Evolutionary conservation across 2,888 invertebrate species (phyloP).

Genomic region (Cheilosia soror): DNA sequence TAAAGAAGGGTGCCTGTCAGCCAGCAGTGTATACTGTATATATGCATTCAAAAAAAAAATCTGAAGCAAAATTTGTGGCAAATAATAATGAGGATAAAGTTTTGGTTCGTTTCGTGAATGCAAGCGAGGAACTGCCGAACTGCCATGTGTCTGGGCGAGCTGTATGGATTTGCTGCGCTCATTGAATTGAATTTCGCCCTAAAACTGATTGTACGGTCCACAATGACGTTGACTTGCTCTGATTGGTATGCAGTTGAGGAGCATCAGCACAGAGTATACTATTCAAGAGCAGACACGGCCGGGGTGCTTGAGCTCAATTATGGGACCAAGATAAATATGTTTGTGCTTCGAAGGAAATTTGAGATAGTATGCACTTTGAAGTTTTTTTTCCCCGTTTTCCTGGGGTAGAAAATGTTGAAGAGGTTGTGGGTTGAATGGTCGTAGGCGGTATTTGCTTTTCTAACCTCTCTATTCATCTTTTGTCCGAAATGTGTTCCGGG

Average conservation of each 20-base stretch:
- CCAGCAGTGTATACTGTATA: conserved; percentile 4
- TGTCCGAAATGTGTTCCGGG: too few relatives aligned
- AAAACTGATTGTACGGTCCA: conserved; percentile 50
- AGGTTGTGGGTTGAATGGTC: conserved; percentile 10
- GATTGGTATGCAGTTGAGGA: conserved; percentile 24
- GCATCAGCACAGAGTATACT: conserved; percentile 11
- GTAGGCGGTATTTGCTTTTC: conserved; percentile 22
- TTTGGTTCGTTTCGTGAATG: conserved; percentile 31
- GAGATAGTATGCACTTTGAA: conserved; percentile 34
- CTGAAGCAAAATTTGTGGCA: conserved; percentile 58
- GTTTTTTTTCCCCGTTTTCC: conserved; percentile 7
- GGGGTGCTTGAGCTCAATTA: conserved; percentile 66
- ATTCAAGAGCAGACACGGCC: conserved; percentile 45
- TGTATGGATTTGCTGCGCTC: conserved; percentile 17
- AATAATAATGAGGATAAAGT: conserved; percentile 61
- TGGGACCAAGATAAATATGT: conserved; percentile 64
- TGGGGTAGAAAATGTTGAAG: not conserved
- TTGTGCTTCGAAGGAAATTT: conserved; percentile 38
- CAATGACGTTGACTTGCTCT: conserved; percentile 17
- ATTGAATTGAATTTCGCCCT: conserved; percentile 60
- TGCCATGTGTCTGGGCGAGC: conserved; percentile 4
- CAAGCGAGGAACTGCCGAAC: conserved; percentile 2
- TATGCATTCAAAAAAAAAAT: conserved; percentile 49
- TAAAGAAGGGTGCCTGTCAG: conserved; percentile 3
- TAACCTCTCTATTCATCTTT: too few relatives aligned